These are phyloP conservation scores for Apteryx mantelli DNA, from an alignment of 2,113 vertebrate genomes.

Conservation along the genomic window DNA sequence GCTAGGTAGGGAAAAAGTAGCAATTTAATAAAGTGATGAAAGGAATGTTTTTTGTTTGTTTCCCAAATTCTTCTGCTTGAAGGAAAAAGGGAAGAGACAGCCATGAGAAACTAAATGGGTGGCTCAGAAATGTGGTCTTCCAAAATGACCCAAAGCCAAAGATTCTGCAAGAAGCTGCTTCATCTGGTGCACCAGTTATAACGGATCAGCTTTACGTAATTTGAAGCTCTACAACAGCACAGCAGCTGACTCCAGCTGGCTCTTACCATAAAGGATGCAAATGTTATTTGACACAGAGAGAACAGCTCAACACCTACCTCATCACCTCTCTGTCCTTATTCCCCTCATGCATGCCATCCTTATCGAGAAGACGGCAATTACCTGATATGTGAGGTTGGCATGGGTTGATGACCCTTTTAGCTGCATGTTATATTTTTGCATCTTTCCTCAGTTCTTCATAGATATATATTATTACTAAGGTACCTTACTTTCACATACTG, in stretches of 20 bases:
- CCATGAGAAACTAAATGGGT: background rate
- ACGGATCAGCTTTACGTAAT: background rate
- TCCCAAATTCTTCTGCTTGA: background rate
- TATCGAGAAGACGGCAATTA: background rate
- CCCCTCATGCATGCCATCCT: no score
- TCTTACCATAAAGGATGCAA: background rate
- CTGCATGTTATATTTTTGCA: background rate
- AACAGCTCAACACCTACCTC: background rate
- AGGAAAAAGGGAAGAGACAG: background rate
- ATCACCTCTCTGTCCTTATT: background rate
- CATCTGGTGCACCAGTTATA: background rate
- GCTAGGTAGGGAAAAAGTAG: background rate
- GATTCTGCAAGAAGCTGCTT: background rate
- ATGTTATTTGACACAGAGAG: background rate
- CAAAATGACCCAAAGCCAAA: background rate
- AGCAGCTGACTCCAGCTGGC: background rate
- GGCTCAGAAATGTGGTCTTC: background rate
- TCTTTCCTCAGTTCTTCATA: background rate
- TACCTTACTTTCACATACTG: background rate
- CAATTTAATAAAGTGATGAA: background rate
- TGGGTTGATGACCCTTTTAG: background rate
- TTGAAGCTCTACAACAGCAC: background rate
- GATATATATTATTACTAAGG: background rate
- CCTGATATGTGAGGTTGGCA: background rate
- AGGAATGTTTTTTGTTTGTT: background rate